Evolutionary conservation across 2,888 invertebrate species (phyloP).

Genomic region (Baronia brevicornis): DNA sequence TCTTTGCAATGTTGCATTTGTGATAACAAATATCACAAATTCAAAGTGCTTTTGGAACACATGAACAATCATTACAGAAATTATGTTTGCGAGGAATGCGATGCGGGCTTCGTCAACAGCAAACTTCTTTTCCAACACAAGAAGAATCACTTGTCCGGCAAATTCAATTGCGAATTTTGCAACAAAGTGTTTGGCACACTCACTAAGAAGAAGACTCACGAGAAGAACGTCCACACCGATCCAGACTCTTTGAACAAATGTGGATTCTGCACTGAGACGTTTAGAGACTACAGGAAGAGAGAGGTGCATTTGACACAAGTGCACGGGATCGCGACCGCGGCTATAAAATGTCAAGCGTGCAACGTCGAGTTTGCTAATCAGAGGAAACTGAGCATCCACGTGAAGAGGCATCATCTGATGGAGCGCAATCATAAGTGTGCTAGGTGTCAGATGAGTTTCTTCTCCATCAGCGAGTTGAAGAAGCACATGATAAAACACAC

Average conservation of each 20-base stretch:
- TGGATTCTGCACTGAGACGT: slow-evolving; percentile 21
- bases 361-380: slow-evolving; percentile 22
- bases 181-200: slow-evolving; percentile 21
- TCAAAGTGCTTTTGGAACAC: slow-evolving; percentile 36
- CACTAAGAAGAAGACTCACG: slow-evolving; percentile 22
- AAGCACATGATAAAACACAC: slow-evolving; percentile 48
- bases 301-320: slow-evolving; percentile 23
- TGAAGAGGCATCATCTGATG: slow-evolving; percentile 23
- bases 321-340: slow-evolving; percentile 19
- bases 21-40: slow-evolving; percentile 30
- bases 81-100: slow-evolving; percentile 38
- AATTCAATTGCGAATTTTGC: slow-evolving; percentile 23
- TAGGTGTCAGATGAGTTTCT: slow-evolving; percentile 36
- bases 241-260: slow-evolving; percentile 20
- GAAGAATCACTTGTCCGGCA: slow-evolving; percentile 22
- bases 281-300: slow-evolving; percentile 21
- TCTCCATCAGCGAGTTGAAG: slow-evolving; percentile 35
- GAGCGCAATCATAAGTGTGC: slow-evolving; percentile 22
- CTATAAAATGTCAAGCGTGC: slow-evolving; percentile 25
- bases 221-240: slow-evolving; percentile 18
- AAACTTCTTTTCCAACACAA: slow-evolving; percentile 18
- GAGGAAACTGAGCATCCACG: slow-evolving; percentile 19
- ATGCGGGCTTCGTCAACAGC: slow-evolving; percentile 33
- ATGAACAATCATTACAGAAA: slow-evolving; percentile 45
- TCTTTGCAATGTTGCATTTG: slow-evolving; percentile 37